Base-by-base conservation (phyloP, 2,113 vertebrate species). In the Oxygymnocypris stewartii region DNA sequence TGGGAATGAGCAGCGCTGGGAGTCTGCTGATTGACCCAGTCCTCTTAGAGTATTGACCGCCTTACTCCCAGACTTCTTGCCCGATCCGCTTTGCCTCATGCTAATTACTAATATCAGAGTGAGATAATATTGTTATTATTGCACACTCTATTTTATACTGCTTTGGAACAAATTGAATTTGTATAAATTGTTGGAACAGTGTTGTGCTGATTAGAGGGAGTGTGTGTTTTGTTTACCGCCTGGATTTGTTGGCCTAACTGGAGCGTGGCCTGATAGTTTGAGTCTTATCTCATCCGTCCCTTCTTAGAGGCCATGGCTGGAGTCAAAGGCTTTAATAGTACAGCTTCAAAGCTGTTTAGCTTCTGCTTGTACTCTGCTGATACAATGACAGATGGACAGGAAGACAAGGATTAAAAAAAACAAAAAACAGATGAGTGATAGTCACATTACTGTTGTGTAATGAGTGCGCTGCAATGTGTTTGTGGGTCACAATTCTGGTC, bases 41-140 rank as follows among this genome's bases (percentile, higher is more conserved):
- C n/a, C 25, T 47, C 11, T 75, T 35, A 18, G 49, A 35, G 20
- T 84, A 57, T 57, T 35, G 59, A 81, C 79, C 59, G n/a, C 54
- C 25, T 28, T 59, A n/a, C 16, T 59, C 18, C 3, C 47, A 61
- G 63, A 37, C 61, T 74, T 49, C 31, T 28, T 12, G 57, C 77
- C 42, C 23, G 28, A 67, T 69, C 67, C 20, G 63, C 84, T 57
- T 40, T 40, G 35, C 51, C 81, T 84, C 76, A 73, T 6, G 40
- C 79, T 85, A 82, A 77, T 82, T 71, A 82, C 87, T 83, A 83
- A 85, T 83, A 85, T 77, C 69, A 80, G 6, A 61, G 42, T 81
- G 9, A 40, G 14, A 37, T 82, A 75, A 75, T 71, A 71, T 75
- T 86, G 67, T 57, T 82, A 63, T 86, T 69, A 78, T 74, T 76